phyloP scores from a whole-genome alignment of 2,797 vertebrate genomes.

The Myoxocephalus aenaeus region DNA sequence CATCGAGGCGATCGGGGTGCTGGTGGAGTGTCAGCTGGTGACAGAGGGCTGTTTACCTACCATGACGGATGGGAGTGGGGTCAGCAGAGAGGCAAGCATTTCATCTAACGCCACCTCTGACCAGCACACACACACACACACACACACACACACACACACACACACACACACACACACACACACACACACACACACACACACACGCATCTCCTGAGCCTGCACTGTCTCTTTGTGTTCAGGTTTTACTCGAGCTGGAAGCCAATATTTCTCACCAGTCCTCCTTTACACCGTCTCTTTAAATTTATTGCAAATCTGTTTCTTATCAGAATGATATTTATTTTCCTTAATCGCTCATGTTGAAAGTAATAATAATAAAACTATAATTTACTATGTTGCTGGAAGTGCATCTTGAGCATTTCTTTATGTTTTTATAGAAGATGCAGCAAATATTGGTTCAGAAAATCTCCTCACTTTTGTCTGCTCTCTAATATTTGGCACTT shows the following conservation, averaged over 20 bases:
- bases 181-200: background rate
- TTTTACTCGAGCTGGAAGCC: constrained; percentile 10
- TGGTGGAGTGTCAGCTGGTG: constrained; percentile 78
- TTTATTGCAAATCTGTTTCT: background rate
- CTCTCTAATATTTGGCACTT: background rate
- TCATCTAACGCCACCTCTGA: constrained; percentile 58
- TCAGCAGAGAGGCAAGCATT: constrained; percentile 73
- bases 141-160: constrained; percentile 19
- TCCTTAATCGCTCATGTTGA: background rate
- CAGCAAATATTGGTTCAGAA: background rate
- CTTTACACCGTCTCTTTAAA: background rate
- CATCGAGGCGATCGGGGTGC: constrained; percentile 52
- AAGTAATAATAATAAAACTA: background rate
- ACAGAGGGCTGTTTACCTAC: constrained; percentile 79
- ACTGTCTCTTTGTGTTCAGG: constrained; percentile 22
- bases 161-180: constrained; percentile 14
- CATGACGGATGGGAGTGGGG: constrained; percentile 85
- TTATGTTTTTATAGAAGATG: background rate
- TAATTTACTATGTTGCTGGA: background rate
- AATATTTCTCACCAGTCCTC: background rate
- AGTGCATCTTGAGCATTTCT: background rate
- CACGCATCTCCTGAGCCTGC: background rate
- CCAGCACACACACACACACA: constrained; percentile 19
- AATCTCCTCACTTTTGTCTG: background rate
- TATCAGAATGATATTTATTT: background rate